Base-by-base conservation (phyloP, 1,140 invertebrate genomes). In the Venustaconcha ellipsiformis region DNA sequence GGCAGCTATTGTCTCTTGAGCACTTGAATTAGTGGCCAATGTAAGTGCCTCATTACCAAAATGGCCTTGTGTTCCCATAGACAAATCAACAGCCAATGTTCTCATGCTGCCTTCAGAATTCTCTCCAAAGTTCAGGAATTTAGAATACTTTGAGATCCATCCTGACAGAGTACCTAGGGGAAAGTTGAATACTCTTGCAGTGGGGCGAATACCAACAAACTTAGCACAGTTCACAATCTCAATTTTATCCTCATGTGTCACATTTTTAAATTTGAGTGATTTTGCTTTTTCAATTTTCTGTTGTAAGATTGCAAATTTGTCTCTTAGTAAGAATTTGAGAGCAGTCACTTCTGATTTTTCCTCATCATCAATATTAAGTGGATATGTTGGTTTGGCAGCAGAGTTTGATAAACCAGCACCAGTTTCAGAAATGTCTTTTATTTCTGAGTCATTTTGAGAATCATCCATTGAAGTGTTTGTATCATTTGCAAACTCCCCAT, bases 221-320 rank as follows among this genome's bases (percentile, higher is more conserved):
- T 76, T 76, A 1, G 74, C 59, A 58, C 74, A 76, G 48, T 76
- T 76, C 20, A 76, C 74, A 67, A 76, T 65, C 48, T 76, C 74
- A 48, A 76, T 71, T 62, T 76, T 76, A 57, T 76, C 68, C 30
- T 76, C 74, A 23, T 20, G 58, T 26, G 62, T 67, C 15, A 76
- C 67, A 56, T 76, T 76, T 48, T 57, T 58, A 72, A 76, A 76
- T 67, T 76, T 76, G 6, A 76, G 55, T 18, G 59, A 59, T 30
- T 64, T 70, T 12, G 74, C 74, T 17, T 71, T 37, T 71, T 72
- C 69, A 55, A 76, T 71, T n/a, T 67, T 76, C 48, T 76, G 57
- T 58, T 67, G 23, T n/a, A 76, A 17, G 15, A 63, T 37, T 48
- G 15, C 14, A 48, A 58, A 76, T 5, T 57, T 63, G n/a, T 76